phyloP scores from a whole-genome alignment of 2,888 invertebrate genomes.

The Sarcophaga variegata region DNA sequence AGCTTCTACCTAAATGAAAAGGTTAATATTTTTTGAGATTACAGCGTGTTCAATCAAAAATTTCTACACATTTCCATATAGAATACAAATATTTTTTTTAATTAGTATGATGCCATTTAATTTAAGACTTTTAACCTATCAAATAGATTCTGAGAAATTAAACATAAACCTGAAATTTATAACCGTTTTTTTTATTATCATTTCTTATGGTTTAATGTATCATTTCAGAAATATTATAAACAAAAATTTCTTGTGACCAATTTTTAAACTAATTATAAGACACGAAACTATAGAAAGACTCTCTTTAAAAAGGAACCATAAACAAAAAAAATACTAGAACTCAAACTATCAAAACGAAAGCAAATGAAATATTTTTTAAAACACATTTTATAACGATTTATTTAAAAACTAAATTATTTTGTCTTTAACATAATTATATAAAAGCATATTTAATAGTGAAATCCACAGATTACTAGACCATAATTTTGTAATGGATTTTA shows the following conservation, averaged over 20 bases:
- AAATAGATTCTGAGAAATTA: too few species aligned
- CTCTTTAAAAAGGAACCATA: conserved; percentile 17
- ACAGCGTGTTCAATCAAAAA: too few species aligned
- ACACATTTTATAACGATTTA: neutral
- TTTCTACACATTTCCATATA: too few species aligned
- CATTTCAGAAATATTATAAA: neutral
- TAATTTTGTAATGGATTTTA: neutral
- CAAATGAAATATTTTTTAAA: neutral
- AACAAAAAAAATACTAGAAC: conserved; percentile 3
- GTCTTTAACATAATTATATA: neutral
- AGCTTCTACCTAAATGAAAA: too few species aligned
- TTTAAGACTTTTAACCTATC: too few species aligned
- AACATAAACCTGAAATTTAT: too few species aligned
- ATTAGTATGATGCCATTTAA: too few species aligned
- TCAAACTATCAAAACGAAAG: conserved; percentile 1
- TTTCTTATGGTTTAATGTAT: neutral
- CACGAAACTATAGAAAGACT: conserved; percentile 27
- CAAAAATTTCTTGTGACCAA: conserved; percentile 48
- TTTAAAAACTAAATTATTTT: neutral
- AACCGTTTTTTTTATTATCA: neutral
- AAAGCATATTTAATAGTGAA: neutral
- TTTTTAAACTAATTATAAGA: conserved; percentile 54
- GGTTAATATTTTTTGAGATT: too few species aligned
- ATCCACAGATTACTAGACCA: neutral
- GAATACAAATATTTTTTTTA: too few species aligned